phyloP scores from a whole-genome alignment of 1,140 invertebrate genomes.

The Cepaea nemoralis region DNA sequence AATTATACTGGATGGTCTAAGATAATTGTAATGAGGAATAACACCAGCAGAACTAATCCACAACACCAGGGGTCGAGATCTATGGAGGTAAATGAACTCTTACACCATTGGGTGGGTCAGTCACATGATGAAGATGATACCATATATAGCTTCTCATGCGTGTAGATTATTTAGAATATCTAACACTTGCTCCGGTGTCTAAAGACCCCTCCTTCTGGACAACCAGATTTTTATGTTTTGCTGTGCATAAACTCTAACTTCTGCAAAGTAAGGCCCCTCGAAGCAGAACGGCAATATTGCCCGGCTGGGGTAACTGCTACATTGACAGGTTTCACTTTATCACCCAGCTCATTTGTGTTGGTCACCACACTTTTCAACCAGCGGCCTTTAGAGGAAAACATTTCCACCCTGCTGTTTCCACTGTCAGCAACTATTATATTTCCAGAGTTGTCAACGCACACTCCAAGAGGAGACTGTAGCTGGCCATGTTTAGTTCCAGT shows the following conservation, averaged over 20 bases:
- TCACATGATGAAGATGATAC: too few relatives aligned
- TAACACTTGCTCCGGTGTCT: not conserved
- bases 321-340: slow-evolving; percentile 60
- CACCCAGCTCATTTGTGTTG: slow-evolving; percentile 55
- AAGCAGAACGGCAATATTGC: slow-evolving; percentile 61
- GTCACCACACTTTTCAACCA: slow-evolving; percentile 52
- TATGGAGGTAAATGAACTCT: too few relatives aligned
- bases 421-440: slow-evolving; percentile 97
- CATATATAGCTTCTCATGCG: not conserved
- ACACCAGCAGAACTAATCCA: too few relatives aligned
- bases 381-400: slow-evolving; percentile 78
- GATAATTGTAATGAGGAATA: too few relatives aligned
- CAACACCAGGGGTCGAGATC: too few relatives aligned
- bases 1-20: too few relatives aligned
- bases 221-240: not conserved
- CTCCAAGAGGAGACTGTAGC: slow-evolving; percentile 95
- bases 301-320: slow-evolving; percentile 61
- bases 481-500: slow-evolving; percentile 74
- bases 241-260: slow-evolving; percentile 56
- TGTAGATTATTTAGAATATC: not conserved
- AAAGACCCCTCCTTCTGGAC: not conserved
- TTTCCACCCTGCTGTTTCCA: slow-evolving; percentile 97
- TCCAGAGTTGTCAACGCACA: slow-evolving; percentile 95
- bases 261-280: slow-evolving; percentile 59
- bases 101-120: too few relatives aligned